These are phyloP conservation scores for Corapipo altera DNA, from an alignment of 2,113 vertebrate species.

Conservation along the genomic window DNA sequence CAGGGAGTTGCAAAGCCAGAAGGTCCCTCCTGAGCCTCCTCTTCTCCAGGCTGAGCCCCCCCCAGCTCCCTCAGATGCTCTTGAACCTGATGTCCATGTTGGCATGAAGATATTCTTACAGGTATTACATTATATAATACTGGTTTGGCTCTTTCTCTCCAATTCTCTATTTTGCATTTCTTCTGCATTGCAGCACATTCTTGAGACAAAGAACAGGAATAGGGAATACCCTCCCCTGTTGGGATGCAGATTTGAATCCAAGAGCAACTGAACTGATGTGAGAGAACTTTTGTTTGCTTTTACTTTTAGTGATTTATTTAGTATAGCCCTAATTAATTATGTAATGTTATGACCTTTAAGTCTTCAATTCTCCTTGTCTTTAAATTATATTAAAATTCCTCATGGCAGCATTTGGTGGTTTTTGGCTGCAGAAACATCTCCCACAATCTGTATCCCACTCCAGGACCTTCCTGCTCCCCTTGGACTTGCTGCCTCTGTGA, in stretches of 20 bases:
- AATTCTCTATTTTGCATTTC: not conserved
- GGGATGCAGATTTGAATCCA: not conserved
- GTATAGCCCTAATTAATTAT: not conserved
- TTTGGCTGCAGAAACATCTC: not conserved
- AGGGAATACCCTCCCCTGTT: not conserved
- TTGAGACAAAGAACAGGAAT: not conserved
- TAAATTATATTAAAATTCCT: not conserved
- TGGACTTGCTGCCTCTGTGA: not conserved
- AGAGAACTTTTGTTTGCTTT: not conserved
- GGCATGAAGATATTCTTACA: not conserved
- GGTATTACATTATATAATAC: accelerated
- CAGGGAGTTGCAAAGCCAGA: not conserved
- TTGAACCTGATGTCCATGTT: not conserved
- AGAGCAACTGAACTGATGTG: not conserved
- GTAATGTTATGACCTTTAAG: accelerated
- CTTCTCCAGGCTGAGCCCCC: not conserved
- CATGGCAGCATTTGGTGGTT: not conserved
- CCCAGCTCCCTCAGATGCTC: not conserved
- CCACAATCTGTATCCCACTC: not conserved
- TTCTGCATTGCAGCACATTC: not conserved
- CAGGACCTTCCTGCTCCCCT: not conserved
- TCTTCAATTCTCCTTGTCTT: not conserved
- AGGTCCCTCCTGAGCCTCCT: not conserved
- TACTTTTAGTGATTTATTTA: not conserved
- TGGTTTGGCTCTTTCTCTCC: not conserved